Conservation (phyloP, 2,888 invertebrate species). For the Herminia tarsipennalis region DNA sequence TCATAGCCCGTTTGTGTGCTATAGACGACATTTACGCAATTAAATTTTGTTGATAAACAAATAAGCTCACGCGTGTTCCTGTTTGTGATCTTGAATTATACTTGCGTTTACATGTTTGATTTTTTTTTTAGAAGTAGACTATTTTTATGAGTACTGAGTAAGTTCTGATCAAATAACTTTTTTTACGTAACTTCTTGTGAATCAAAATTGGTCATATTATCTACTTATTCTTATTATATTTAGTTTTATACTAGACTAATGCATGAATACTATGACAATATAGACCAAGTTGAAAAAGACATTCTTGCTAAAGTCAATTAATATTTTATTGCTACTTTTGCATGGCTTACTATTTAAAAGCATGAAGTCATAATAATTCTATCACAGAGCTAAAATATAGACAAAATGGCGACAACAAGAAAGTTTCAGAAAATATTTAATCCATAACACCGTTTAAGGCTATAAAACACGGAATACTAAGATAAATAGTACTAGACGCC, state of each 20-base stretch:
- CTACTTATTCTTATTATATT: too few relatives aligned
- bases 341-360: too few relatives aligned
- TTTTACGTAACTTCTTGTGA: too few relatives aligned
- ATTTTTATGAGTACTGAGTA: not conserved
- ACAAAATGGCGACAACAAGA: not conserved
- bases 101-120: not conserved
- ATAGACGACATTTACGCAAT: constrained; percentile 7
- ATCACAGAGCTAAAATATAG: too few relatives aligned
- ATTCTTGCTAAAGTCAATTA: too few relatives aligned
- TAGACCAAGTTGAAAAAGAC: too few relatives aligned
- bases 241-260: too few relatives aligned
- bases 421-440: not conserved
- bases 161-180: not conserved
- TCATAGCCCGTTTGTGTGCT: constrained; percentile 12
- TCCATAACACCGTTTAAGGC: constrained; percentile 10
- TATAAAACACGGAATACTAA: constrained; percentile 40
- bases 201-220: too few relatives aligned
- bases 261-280: too few relatives aligned
- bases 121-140: too few relatives aligned
- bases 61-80: constrained; percentile 1
- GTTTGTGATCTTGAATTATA: constrained; percentile 3
- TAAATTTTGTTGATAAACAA: constrained; percentile 13
- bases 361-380: too few relatives aligned
- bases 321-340: too few relatives aligned
- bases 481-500: constrained; percentile 47